Percentiles rank a stretch among this genome's conserved stretches.
Evolutionary conservation across 35 echinoderm and acorn worm species (phyloP).

Genomic region (Lytechinus variegatus): DNA sequence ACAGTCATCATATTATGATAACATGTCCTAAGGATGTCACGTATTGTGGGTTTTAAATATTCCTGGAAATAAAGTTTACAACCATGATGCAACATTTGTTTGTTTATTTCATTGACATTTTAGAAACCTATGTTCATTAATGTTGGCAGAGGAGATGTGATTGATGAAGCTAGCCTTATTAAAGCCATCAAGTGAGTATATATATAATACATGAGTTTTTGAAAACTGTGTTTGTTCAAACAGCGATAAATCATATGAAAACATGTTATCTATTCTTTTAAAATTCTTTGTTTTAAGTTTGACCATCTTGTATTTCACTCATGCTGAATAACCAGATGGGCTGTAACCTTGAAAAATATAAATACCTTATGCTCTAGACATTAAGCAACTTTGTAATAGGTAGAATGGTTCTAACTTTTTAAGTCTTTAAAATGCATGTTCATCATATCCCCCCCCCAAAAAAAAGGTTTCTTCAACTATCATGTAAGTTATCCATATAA

Average conservation of each 20-base stretch:
- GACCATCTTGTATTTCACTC: background rate
- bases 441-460: too few species aligned
- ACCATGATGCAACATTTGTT: too few species aligned
- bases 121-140: conserved; percentile 63
- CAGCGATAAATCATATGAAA: background rate
- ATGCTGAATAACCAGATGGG: background rate
- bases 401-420: background rate
- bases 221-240: background rate
- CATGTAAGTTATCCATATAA: too few species aligned
- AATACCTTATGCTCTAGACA: background rate
- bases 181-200: conserved; percentile 49
- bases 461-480: too few species aligned
- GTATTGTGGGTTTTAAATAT: too few species aligned
- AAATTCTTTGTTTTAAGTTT: background rate
- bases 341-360: background rate
- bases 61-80: too few species aligned
- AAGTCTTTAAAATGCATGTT: too few species aligned
- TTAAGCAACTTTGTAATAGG: background rate
- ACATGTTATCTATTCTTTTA: too few species aligned
- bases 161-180: conserved; percentile 47
- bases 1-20: too few species aligned
- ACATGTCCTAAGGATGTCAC: too few species aligned
- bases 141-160: conserved; percentile 61
- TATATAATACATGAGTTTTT: background rate
- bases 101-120: background rate